Evolutionary conservation across 64 coral and sea anemone species (phyloP).

Genomic region (Actinia equina): DNA sequence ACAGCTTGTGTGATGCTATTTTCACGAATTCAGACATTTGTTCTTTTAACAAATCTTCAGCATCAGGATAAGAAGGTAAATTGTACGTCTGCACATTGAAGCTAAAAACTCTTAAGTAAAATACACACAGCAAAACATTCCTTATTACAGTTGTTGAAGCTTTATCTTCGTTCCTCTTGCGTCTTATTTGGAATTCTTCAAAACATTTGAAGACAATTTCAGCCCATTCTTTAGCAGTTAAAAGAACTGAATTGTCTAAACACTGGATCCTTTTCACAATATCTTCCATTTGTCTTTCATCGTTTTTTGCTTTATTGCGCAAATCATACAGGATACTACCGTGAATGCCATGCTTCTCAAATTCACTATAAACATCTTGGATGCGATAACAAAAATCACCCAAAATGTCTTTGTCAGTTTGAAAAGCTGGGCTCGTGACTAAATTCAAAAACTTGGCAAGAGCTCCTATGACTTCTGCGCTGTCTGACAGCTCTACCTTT

Average conservation of each 20-base stretch:
- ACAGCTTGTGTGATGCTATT: neutral
- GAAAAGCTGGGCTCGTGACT: neutral
- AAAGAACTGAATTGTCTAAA: no score
- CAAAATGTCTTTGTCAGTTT: neutral
- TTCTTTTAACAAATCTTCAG: constrained; percentile 18
- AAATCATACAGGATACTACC: constrained; percentile 7
- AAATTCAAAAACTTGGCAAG: constrained; percentile 20
- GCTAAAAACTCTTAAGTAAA: no score
- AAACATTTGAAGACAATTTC: no score
- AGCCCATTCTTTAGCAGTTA: no score
- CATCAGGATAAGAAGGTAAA: constrained; percentile 21
- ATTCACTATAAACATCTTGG: no score
- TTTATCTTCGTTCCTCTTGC: no score
- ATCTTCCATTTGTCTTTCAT: neutral
- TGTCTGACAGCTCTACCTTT: neutral
- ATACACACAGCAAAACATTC: no score
- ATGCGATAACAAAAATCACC: neutral
- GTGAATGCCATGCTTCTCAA: neutral
- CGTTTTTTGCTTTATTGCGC: neutral
- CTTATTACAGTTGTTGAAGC: no score
- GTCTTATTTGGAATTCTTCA: no score
- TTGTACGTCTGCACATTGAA: constrained; percentile 24
- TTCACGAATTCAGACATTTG: constrained; percentile 17
- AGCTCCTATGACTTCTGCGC: neutral
- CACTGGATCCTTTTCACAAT: no score